Conservation (phyloP, 2,113 vertebrate species). For the Pavo muticus region DNA sequence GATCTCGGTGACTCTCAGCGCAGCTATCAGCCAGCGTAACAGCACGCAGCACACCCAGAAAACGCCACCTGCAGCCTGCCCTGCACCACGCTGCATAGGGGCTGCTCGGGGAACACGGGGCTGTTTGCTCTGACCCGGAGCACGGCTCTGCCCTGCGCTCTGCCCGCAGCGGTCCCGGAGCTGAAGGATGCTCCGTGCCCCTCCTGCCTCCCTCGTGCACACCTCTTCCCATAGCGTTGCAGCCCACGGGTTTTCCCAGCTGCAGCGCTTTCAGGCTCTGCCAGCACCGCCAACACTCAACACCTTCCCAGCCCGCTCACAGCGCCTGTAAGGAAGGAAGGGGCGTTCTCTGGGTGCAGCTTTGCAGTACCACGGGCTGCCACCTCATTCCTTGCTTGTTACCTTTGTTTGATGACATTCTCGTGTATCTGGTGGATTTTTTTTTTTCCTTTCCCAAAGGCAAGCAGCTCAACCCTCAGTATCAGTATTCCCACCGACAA, state of each 20-base stretch:
- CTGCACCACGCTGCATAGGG: fast-evolving
- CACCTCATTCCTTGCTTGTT: fast-evolving
- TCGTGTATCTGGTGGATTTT: fast-evolving
- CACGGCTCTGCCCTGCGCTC: background rate
- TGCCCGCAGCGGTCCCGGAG: too few relatives aligned
- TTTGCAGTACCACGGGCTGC: fast-evolving
- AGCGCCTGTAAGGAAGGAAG: background rate
- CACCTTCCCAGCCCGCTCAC: fast-evolving
- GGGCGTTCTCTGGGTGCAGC: background rate
- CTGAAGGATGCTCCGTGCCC: background rate
- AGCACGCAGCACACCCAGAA: background rate
- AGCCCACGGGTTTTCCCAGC: background rate
- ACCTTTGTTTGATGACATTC: background rate
- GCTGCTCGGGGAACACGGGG: background rate
- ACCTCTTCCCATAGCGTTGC: background rate
- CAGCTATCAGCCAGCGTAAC: fast-evolving
- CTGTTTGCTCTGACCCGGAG: background rate
- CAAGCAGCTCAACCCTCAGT: background rate
- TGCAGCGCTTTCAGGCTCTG: fast-evolving
- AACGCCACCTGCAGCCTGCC: fast-evolving
- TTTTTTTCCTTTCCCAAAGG: background rate
- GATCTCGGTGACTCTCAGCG: fast-evolving
- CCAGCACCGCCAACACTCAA: fast-evolving
- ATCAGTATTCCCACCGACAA: fast-evolving
- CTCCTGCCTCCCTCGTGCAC: background rate